These are phyloP conservation scores for Dipus sagitta DNA, from an alignment of 2,797 vertebrate genomes.

Conservation along the genomic window DNA sequence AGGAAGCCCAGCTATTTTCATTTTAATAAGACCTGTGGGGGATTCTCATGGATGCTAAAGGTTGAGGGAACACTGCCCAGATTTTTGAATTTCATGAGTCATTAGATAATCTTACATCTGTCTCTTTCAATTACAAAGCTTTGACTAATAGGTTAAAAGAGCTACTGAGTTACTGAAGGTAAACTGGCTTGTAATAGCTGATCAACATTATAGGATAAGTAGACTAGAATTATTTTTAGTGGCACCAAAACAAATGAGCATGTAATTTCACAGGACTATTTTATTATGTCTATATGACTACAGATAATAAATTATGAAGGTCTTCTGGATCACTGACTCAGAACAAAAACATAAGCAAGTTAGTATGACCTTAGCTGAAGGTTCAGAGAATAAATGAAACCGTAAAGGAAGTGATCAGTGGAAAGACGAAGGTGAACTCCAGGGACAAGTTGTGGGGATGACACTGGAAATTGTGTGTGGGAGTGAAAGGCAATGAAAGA, in stretches of 20 bases:
- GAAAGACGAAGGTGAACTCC: neutral
- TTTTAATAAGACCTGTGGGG: neutral
- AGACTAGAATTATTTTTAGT: neutral
- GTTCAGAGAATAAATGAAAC: neutral
- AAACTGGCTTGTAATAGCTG: neutral
- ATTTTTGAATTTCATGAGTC: slow-evolving; percentile 8
- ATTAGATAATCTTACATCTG: slow-evolving; percentile 44
- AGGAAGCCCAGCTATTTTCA: neutral
- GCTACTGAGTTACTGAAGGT: neutral
- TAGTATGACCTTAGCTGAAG: neutral
- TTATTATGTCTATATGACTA: neutral
- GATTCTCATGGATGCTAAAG: neutral
- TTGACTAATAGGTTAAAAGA: neutral
- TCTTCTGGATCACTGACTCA: neutral
- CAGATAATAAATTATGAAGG: neutral
- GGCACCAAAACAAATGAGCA: neutral
- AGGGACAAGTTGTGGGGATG: neutral
- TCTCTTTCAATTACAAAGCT: neutral
- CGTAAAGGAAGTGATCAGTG: neutral
- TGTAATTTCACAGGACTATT: neutral
- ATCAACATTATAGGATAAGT: neutral
- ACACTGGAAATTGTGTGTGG: neutral
- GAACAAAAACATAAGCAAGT: slow-evolving; percentile 8
- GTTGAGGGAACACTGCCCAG: neutral
- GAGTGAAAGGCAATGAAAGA: neutral